phyloP scores from a whole-genome alignment of 2,797 vertebrate species.

The Melanotaenia boesemani region DNA sequence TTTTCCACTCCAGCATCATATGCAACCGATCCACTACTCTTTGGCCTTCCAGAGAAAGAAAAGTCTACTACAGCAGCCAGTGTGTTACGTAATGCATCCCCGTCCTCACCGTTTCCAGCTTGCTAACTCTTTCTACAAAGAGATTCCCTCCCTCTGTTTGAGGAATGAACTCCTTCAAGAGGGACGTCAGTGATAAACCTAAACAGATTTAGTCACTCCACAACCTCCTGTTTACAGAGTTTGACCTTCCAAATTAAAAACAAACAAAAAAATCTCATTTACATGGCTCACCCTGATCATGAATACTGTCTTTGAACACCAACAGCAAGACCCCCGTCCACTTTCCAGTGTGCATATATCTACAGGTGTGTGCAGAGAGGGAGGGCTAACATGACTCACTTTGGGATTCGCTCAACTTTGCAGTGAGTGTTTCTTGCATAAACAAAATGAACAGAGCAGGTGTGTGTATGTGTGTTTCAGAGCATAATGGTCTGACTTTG shows the following conservation, averaged over 20 bases:
- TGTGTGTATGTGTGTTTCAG: constrained; percentile 3
- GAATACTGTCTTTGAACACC: constrained; percentile 69
- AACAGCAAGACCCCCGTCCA: constrained; percentile 1
- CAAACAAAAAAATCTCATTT: neutral
- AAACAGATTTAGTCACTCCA: constrained; percentile 24
- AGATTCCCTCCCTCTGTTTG: neutral
- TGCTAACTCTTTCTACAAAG: neutral
- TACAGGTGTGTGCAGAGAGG: constrained; percentile 41
- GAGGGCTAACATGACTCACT: constrained; percentile 19
- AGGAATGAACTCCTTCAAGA: constrained; percentile 2
- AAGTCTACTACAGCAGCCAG: neutral
- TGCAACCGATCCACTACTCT: constrained; percentile 52
- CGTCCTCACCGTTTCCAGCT: neutral
- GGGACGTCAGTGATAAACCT: constrained; percentile 13
- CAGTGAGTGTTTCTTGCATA: constrained; percentile 38
- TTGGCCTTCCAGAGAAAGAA: constrained; percentile 61
- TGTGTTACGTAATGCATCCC: neutral
- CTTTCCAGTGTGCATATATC: constrained; percentile 32
- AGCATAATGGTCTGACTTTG: constrained; percentile 12
- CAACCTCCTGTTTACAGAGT: neutral
- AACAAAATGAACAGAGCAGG: constrained; percentile 36
- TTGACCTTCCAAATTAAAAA: neutral
- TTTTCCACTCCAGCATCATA: neutral
- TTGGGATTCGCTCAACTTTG: constrained; percentile 1
- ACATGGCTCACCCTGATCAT: constrained; percentile 14